A percentile compares a stretch with the other conserved stretches of the same genome.
phyloP scores from a whole-genome alignment of 2,113 vertebrate species.

The Cnemophilus loriae region DNA sequence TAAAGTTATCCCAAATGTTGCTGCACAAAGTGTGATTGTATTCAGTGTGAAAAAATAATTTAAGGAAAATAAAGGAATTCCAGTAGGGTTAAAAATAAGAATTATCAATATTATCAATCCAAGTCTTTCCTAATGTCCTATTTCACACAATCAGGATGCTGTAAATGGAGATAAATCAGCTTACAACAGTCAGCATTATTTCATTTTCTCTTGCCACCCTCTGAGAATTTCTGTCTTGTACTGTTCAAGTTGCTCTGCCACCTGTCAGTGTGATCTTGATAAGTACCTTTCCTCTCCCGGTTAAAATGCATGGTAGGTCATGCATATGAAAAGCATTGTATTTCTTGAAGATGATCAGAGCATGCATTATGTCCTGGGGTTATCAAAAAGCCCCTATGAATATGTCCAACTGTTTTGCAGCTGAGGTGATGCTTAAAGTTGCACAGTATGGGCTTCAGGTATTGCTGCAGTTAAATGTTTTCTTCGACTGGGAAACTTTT shows the following conservation, averaged over 20 bases:
- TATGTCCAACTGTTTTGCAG: not conserved
- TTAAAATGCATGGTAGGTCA: slow-evolving; percentile 5
- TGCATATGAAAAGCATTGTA: slow-evolving; percentile 19
- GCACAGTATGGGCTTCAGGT: not conserved
- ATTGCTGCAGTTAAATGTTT: not conserved
- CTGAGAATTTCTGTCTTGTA: not conserved
- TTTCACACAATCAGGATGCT: not conserved
- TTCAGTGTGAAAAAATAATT: not conserved
- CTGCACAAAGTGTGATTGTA: not conserved
- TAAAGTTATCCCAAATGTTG: not conserved
- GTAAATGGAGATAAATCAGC: not conserved
- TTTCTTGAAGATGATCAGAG: slow-evolving; percentile 18
- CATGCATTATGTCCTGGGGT: not conserved
- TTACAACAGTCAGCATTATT: not conserved
- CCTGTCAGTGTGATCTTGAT: slow-evolving; percentile 14
- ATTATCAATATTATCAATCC: not conserved
- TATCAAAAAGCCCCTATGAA: not conserved
- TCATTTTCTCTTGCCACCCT: not conserved
- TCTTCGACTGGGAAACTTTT: not conserved
- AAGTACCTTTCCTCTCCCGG: not conserved
- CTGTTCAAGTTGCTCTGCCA: not conserved
- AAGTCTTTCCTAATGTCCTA: not conserved
- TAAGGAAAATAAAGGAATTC: not conserved
- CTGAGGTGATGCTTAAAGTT: slow-evolving; percentile 4
- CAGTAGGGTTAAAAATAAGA: not conserved